These are phyloP conservation scores for Ptychodera flava DNA, from an alignment of 35 echinoderm and acorn worm genomes.

Conservation along the genomic window DNA sequence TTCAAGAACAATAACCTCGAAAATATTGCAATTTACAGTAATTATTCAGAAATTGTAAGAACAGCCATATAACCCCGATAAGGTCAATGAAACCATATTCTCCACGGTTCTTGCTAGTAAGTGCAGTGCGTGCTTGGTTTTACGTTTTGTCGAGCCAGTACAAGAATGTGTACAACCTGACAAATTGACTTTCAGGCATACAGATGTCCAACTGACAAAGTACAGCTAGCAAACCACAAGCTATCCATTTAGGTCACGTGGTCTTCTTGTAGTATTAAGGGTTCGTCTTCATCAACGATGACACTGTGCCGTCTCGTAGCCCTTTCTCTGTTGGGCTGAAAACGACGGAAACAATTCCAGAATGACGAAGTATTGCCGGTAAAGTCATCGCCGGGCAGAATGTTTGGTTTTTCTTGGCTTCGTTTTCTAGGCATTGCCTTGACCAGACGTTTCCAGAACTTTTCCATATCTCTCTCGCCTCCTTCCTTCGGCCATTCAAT, in stretches of 20 bases:
- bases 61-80: no score
- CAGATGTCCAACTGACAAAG: no score
- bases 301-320: background rate
- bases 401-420: background rate
- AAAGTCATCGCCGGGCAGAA: background rate
- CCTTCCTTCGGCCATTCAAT: background rate
- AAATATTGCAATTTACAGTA: no score
- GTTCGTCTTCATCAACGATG: background rate
- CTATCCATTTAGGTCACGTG: background rate
- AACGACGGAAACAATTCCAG: background rate
- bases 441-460: constrained; percentile 18
- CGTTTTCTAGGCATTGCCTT: background rate
- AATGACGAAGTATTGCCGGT: background rate
- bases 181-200: no score
- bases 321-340: background rate
- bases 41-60: no score
- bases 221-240: no score
- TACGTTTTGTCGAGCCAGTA: no score
- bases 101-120: no score
- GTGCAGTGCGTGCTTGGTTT: no score
- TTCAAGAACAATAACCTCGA: no score
- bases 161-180: no score
- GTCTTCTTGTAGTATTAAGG: background rate
- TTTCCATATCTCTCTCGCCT: background rate
- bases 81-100: no score